Base-by-base conservation (phyloP, 2,888 invertebrate species). In the Melieria crassipennis region DNA sequence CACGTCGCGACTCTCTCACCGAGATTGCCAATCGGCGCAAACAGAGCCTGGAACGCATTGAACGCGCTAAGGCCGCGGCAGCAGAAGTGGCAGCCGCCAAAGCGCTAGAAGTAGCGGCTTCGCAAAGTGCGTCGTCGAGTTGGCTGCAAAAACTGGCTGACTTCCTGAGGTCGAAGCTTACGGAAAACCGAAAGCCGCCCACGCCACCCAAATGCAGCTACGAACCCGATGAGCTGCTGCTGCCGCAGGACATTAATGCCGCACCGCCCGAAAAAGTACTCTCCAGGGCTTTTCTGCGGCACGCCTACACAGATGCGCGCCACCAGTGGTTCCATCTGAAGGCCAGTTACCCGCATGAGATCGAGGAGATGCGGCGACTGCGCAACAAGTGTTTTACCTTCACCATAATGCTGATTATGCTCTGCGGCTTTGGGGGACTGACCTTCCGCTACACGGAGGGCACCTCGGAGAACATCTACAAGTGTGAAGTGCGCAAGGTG, bases 401-500 rank as follows among this genome's bases (percentile, higher is more conserved):
- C 79, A 83, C 93, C 42, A 84, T 94, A n/a, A 78, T 94, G 45
- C 86, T 94, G 55, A 87, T 93, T 43, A 89, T 94, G 70, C 89
- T 92, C 77, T 92, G 93, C 79, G 95, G 95, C 5, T 87, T 93
- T 64, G 95, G 95, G 1, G 95, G 93, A 0, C 88, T 95, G 64
- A 88, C 94, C 79, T 95, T 96, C 80, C 92, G 93, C 75, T 91
- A 92, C 76, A 91, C 93, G 42, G 97, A 97, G 84, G 95, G 95
- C 4, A 91, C 92, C 3, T 93, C 94, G 79, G 96, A 97, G 82
- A 91, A 93, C 74, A 92, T 92, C 75, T 95, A 94, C 87, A 96
- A 96, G 87, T 95, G 95, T 82, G 94, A 94, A 7, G 94, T 95
- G 58, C 94, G 95, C 79, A 89, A 93, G 79, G 94, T 96, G 0